Evolutionary conservation across 1,140 invertebrate species (phyloP).

Genomic region (Drosophila rufa): DNA sequence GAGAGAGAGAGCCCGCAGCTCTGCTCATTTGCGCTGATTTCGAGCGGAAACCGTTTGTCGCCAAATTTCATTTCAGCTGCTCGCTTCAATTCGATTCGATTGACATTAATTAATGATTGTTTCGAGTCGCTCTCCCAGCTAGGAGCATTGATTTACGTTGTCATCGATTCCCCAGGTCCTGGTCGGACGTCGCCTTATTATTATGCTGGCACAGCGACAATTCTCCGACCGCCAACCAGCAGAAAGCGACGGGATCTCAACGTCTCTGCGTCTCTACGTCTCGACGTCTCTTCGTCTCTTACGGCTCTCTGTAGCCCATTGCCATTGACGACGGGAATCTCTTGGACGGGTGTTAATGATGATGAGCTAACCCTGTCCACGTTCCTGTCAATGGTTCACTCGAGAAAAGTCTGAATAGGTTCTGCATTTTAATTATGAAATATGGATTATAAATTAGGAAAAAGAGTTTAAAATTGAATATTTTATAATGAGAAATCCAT

Average conservation of each 20-base stretch:
- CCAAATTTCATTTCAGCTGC: constrained; percentile 79
- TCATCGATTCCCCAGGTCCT: constrained; percentile 67
- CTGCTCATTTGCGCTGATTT: constrained; percentile 78
- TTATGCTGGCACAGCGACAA: constrained; percentile 79
- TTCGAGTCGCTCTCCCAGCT: constrained; percentile 62
- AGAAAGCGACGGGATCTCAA: constrained; percentile 14
- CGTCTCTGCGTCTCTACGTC: constrained; percentile 3
- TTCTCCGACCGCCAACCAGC: constrained; percentile 43
- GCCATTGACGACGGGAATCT: constrained; percentile 54
- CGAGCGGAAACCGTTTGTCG: constrained; percentile 81
- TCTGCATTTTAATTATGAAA: background rate
- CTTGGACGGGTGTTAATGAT: constrained; percentile 77
- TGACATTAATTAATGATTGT: constrained; percentile 84
- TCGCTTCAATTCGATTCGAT: constrained; percentile 76
- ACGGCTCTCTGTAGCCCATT: constrained; percentile 6
- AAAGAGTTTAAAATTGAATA: background rate
- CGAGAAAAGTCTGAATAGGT: background rate
- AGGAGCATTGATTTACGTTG: constrained; percentile 75
- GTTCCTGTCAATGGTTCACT: constrained; percentile 35
- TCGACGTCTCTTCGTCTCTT: constrained; percentile 1
- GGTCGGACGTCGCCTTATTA: constrained; percentile 57
- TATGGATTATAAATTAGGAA: background rate
- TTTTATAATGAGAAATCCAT: background rate
- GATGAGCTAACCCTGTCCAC: constrained; percentile 59
- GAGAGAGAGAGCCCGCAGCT: constrained; percentile 53